Evolutionary conservation across 1,140 invertebrate genomes (phyloP).

Genomic region (Dendroctonus ponderosae): DNA sequence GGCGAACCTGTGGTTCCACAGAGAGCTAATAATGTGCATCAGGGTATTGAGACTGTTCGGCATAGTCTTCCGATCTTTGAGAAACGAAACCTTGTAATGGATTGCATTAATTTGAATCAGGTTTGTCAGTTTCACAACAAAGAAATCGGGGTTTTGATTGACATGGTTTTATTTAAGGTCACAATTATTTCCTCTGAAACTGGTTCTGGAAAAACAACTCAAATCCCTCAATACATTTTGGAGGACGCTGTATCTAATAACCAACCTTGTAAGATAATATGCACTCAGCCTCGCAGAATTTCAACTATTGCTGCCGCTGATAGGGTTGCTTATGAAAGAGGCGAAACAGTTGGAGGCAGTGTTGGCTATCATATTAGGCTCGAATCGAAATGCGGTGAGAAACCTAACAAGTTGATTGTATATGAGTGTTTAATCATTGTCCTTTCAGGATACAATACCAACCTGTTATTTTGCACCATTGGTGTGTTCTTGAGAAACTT

Average conservation of each 20-base stretch:
- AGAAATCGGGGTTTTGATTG: background rate
- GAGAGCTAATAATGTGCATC: background rate
- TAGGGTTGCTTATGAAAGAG: conserved; percentile 79
- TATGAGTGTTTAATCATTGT: background rate
- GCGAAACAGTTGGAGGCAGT: conserved; percentile 80
- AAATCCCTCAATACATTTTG: conserved; percentile 87
- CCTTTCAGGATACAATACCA: conserved; percentile 61
- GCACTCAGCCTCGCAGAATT: conserved; percentile 89
- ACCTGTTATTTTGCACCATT: conserved; percentile 89
- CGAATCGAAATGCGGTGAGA: conserved; percentile 70
- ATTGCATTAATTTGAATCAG: conserved; percentile 55
- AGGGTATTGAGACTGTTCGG: conserved; percentile 50
- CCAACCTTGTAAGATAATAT: conserved; percentile 80
- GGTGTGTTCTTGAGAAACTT: conserved; percentile 84
- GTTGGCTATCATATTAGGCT: conserved; percentile 94
- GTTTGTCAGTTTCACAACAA: conserved; percentile 43
- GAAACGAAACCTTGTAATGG: conserved; percentile 56
- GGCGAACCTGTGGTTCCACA: conserved; percentile 10
- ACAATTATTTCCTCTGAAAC: conserved; percentile 70
- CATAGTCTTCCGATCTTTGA: conserved; percentile 61
- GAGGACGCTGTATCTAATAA: conserved; percentile 69
- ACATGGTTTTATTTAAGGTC: conserved; percentile 47
- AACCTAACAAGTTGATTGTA: background rate
- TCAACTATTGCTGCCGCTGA: conserved; percentile 84
- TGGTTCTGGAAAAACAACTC: conserved; percentile 89